Evolutionary conservation across 2,113 vertebrate genomes (phyloP).

Genomic region (Epinephelus moara): DNA sequence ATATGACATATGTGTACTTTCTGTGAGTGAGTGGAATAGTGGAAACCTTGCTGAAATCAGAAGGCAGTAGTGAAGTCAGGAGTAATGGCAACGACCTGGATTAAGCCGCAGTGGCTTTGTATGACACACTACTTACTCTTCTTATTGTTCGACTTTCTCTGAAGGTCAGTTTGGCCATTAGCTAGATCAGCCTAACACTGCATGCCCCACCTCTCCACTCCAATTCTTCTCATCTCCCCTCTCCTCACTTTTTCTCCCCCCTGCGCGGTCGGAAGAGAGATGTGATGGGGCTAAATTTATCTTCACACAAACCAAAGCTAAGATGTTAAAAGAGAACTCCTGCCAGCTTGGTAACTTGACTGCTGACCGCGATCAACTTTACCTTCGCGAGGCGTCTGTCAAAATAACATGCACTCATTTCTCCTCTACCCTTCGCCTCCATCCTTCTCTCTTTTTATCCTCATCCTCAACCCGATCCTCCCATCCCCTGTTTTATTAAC

Average conservation of each 20-base stretch:
- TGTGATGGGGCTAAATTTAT: conserved; percentile 72
- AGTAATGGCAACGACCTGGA: conserved; percentile 62
- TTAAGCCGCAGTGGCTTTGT: conserved; percentile 68
- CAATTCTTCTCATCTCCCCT: conserved; percentile 71
- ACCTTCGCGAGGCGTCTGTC: conserved; percentile 63
- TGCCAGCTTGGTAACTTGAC: conserved; percentile 62
- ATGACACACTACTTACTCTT: conserved; percentile 74
- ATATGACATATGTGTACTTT: not conserved
- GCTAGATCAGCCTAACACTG: conserved; percentile 76
- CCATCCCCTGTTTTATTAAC: conserved; percentile 82
- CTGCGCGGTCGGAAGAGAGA: conserved; percentile 54
- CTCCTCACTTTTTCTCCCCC: conserved; percentile 48
- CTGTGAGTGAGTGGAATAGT: no score
- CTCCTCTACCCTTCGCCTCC: conserved; percentile 43
- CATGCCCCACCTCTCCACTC: conserved; percentile 75
- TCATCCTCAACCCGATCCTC: conserved; percentile 61
- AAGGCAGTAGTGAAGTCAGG: conserved; percentile 41
- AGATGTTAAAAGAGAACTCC: conserved; percentile 70
- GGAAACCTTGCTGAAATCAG: conserved; percentile 27
- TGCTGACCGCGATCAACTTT: conserved; percentile 65
- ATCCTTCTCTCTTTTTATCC: conserved; percentile 65
- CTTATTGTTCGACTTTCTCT: conserved; percentile 74
- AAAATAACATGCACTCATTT: conserved; percentile 54
- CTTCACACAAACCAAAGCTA: conserved; percentile 65
- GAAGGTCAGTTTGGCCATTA: conserved; percentile 82